phyloP scores from a whole-genome alignment of 2,888 invertebrate genomes.

The Lomographa bimaculata region DNA sequence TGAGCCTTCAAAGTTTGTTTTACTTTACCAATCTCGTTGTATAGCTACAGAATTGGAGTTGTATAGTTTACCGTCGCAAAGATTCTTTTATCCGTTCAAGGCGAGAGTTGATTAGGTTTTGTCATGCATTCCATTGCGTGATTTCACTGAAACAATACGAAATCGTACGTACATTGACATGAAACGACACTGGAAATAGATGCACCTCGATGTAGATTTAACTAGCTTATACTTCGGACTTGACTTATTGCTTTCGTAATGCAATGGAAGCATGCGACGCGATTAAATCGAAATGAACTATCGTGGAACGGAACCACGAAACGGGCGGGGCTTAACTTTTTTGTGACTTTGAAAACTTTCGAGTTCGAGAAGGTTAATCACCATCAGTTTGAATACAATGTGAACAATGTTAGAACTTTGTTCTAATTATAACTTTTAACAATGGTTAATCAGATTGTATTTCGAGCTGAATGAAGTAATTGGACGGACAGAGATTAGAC shows the following conservation, averaged over 20 bases:
- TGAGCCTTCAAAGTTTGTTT: conserved; percentile 64
- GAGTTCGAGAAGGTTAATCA: conserved; percentile 13
- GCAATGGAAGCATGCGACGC: conserved; percentile 16
- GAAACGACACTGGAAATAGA: conserved; percentile 26
- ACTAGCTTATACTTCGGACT: conserved; percentile 15
- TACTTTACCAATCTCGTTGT: conserved; percentile 27
- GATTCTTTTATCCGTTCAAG: conserved; percentile 22
- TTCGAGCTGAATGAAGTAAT: neutral
- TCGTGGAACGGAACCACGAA: conserved; percentile 7
- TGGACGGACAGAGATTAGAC: too few species aligned
- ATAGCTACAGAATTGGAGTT: conserved; percentile 19
- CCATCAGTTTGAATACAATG: conserved; percentile 7
- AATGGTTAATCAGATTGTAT: conserved; percentile 13
- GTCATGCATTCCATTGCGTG: conserved; percentile 33
- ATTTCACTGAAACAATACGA: conserved; percentile 28
- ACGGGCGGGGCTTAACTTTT: conserved; percentile 3
- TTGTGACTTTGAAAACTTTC: conserved; percentile 19
- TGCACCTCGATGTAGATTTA: conserved; percentile 23
- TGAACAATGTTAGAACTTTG: conserved; percentile 14
- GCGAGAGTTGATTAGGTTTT: conserved; percentile 29
- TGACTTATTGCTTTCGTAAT: conserved; percentile 14
- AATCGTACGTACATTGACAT: conserved; percentile 16
- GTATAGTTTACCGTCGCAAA: conserved; percentile 17
- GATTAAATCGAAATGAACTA: conserved; percentile 15
- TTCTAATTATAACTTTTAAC: conserved; percentile 15